phyloP scores from a whole-genome alignment of 2,113 vertebrate species.

The Fukomys damarensis region DNA sequence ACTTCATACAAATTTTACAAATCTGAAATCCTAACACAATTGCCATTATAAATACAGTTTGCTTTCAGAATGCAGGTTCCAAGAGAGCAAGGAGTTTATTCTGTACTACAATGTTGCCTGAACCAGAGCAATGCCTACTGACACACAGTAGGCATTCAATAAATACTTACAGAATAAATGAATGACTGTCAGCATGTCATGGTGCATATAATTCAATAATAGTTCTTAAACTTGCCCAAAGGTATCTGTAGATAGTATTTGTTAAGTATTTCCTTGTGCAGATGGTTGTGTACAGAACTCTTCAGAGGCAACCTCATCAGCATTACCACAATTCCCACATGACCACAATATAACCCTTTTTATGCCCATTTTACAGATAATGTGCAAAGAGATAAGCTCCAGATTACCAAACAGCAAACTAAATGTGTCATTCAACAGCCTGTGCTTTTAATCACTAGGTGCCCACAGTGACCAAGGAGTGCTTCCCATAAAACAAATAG shows the following conservation, averaged over 20 bases:
- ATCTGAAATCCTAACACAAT: background rate
- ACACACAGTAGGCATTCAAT: background rate
- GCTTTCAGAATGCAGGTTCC: background rate
- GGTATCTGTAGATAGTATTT: background rate
- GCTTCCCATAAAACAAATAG: background rate
- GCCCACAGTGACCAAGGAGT: background rate
- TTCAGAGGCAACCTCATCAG: background rate
- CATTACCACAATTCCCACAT: background rate
- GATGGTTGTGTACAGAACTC: background rate
- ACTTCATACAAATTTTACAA: background rate
- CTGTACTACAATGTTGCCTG: background rate
- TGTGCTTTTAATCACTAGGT: background rate
- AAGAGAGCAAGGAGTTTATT: background rate
- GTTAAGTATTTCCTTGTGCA: background rate
- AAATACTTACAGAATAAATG: background rate
- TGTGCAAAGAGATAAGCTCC: background rate
- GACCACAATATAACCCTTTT: background rate
- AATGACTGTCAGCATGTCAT: accelerated
- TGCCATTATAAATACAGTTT: background rate
- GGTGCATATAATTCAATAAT: background rate
- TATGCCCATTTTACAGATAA: background rate
- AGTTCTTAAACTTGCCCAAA: background rate
- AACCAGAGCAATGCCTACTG: background rate
- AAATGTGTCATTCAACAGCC: background rate
- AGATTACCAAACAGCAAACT: background rate